Evolutionary conservation across 2,113 vertebrate genomes (phyloP), one percentile per base, ranked within the genome.

Genomic region (Indicator indicator): DNA sequence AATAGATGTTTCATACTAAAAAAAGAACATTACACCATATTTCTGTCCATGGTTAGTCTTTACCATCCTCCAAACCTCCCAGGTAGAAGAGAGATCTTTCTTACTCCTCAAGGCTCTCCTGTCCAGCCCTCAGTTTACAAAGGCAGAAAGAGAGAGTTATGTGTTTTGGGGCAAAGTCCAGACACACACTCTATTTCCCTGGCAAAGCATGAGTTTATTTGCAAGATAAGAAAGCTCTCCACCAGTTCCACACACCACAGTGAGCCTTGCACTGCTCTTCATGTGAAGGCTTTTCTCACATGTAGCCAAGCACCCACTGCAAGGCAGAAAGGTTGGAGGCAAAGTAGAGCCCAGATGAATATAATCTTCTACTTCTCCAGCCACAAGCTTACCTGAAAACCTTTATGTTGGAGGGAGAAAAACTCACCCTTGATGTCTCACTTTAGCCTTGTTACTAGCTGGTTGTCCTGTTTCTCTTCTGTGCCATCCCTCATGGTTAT

Each of bases 221-320:
- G 40, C n/a, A 36, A 88, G 16, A 26, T 15, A 21, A 38, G 38
- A 71, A 80, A 58, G 3, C 3, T 77, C 3, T 62, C 10, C 3
- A 6, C 6, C 15, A 83, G 5, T 74, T 40, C 70, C 40, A n/a
- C 0, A 0, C 2, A 8, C 67, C 0, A 1, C 32, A 83, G 9
- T 8, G 64, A 73, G 27, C 10, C 78, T 67, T 11, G 4, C 11
- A 32, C 9, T 28, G 18, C 9, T 68, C 8, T 74, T 65, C 46
- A 0, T 21, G 3, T 62, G 68, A 71, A 76, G 3, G 18, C 3
- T 19, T 79, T 78, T 32, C 38, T 82, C 38, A 48, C 1, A 1
- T 21, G 56, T 26, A 75, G 44, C 20, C 40, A 46, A 64, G 42
- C 4, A 1, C n/a, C 74, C 30, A n/a, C 3, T 64, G 10, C 6